Conservation (phyloP, 2,113 vertebrate genomes). For the Grantiella picta region DNA sequence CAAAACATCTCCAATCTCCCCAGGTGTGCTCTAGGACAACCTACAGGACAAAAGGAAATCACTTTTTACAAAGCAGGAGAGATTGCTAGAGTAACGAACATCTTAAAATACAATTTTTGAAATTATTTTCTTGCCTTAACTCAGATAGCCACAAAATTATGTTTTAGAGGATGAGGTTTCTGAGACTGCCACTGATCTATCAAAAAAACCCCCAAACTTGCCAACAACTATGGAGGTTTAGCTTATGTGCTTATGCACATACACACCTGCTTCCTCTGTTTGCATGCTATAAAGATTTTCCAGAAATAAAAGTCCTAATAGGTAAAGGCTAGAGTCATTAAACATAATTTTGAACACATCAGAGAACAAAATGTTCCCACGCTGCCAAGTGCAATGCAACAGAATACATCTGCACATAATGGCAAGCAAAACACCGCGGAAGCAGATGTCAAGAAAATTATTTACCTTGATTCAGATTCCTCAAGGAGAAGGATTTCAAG, state of each 20-base stretch:
- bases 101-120: background rate
- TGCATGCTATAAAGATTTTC: background rate
- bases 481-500: background rate
- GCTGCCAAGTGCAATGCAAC: background rate
- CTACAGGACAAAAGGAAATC: background rate
- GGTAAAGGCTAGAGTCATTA: background rate
- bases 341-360: background rate
- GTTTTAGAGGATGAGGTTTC: background rate
- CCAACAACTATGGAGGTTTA: background rate
- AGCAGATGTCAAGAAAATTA: background rate
- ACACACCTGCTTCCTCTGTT: background rate
- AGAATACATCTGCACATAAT: background rate
- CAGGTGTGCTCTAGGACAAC: background rate
- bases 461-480: background rate
- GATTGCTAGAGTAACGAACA: background rate
- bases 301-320: background rate
- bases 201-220: background rate
- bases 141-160: rapidly evolving
- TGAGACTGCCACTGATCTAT: background rate
- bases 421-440: background rate
- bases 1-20: background rate
- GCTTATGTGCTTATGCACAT: background rate
- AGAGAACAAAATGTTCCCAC: background rate
- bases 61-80: background rate
- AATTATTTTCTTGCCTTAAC: background rate